Base-by-base conservation (phyloP, 1,140 invertebrate genomes). In the Drosophila pruinosa region DNA sequence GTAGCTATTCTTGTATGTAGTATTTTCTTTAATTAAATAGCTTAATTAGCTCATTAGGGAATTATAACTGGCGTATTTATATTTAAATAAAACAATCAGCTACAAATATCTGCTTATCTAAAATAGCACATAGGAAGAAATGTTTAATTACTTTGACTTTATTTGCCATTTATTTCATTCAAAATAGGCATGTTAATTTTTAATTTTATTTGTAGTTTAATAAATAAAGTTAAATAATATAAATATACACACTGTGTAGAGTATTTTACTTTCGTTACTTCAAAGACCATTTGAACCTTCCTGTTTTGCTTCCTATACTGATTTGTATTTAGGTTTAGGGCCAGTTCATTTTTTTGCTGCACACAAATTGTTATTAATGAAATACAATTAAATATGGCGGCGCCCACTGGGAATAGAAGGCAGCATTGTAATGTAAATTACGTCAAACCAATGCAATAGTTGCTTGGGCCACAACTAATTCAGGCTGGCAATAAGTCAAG, bases 291-390 rank as follows among this genome's bases (percentile, higher is more conserved):
- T n/a, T n/a, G n/a, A n/a, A 3, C n/a, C 7, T 15, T 4, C 17
- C 19, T 24, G 17, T 24, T 50, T 14, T 6, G n/a, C 26, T 28
- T 34, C 47, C 39, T 59, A 39, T 63, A 26, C 26, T 34, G 4
- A 7, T 53, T 45, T 61, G 47, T 21, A n/a, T 58, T 58, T 24
- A 8, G 58, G 57, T 54, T 24, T 48, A 39, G 19, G 15, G 48
- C n/a, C 26, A 14, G 15, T 47, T 19, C 28, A 3, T 8, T n/a
- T 38, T 53, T 17, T 71, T 58, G 43, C 53, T 61, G 41, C 53
- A 68, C 64, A 68, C 75, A 85, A 85, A 85, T 82, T 89, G 85
- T 86, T 89, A 85, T 89, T 85, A 89, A 89, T 89, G 85, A 89
- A 89, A 89, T 85, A 89, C 70, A 89, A 89, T 89, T 89, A 89